A percentile compares a stretch with the other conserved stretches of the same genome.
Evolutionary conservation across 2,797 vertebrate species (phyloP).

Genomic region (Siniperca obscura): DNA sequence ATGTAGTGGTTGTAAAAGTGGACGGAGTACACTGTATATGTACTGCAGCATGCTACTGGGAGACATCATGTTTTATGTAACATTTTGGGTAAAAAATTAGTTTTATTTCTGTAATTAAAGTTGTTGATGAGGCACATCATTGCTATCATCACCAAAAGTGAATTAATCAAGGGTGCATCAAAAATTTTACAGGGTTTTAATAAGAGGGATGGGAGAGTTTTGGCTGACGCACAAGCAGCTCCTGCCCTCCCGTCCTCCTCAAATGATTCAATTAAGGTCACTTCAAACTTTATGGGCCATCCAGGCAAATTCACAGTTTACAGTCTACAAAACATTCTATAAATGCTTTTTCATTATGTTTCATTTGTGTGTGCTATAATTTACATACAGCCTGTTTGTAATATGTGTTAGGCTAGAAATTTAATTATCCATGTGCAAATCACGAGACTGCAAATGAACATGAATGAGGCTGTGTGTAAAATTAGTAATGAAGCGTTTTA

Average conservation of each 20-base stretch:
- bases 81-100: slow-evolving; percentile 11
- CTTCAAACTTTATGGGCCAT: slow-evolving; percentile 10
- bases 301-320: slow-evolving; percentile 13
- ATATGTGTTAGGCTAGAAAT: neutral
- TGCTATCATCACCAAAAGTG: slow-evolving; percentile 41
- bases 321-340: slow-evolving; percentile 3
- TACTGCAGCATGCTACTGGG: slow-evolving; percentile 12
- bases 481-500: slow-evolving; percentile 30
- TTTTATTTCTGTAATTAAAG: slow-evolving; percentile 54
- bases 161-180: slow-evolving; percentile 51
- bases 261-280: slow-evolving; percentile 20
- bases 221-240: neutral
- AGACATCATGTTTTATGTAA: slow-evolving; percentile 13
- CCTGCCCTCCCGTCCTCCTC: slow-evolving; percentile 11
- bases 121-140: slow-evolving; percentile 51
- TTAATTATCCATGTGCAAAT: slow-evolving; percentile 41
- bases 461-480: slow-evolving; percentile 26
- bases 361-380: neutral
- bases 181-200: slow-evolving; percentile 41
- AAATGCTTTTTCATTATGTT: slow-evolving; percentile 4
- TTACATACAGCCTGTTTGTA: neutral
- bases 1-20: slow-evolving; percentile 22
- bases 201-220: slow-evolving; percentile 18
- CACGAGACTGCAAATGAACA: slow-evolving; percentile 28
- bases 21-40: neutral